Conservation (phyloP, 1,140 invertebrate species). For the Andricus grossulariae region DNA sequence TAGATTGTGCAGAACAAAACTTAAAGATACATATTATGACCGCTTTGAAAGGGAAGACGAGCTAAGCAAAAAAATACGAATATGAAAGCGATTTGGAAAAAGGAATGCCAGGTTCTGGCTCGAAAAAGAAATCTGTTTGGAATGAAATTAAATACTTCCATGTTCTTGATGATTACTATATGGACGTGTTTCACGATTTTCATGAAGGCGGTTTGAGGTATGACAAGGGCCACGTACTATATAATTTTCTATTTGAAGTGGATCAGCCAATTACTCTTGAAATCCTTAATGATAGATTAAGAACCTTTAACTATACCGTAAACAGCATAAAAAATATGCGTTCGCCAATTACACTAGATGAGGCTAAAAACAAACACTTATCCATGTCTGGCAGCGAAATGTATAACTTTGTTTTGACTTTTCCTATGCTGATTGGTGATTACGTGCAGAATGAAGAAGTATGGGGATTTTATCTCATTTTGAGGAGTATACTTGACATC, state of each 20-base stretch:
- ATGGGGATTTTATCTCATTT: too few species aligned
- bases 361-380: background rate
- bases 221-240: background rate
- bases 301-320: background rate
- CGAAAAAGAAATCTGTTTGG: background rate
- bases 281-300: background rate
- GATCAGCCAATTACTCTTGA: background rate
- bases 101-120: background rate
- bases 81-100: background rate
- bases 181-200: background rate
- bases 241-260: background rate
- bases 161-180: background rate
- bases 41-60: background rate
- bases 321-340: background rate
- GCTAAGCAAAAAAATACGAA: background rate
- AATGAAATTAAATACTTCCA: background rate
- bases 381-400: background rate
- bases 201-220: background rate
- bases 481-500: too few species aligned
- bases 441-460: too few species aligned
- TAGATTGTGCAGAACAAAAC: background rate
- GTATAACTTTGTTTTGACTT: background rate
- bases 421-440: background rate
- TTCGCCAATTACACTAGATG: background rate
- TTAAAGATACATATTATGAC: background rate